These are phyloP conservation scores for Theristicus caerulescens DNA, from an alignment of 2,113 vertebrate species.

Conservation along the genomic window DNA sequence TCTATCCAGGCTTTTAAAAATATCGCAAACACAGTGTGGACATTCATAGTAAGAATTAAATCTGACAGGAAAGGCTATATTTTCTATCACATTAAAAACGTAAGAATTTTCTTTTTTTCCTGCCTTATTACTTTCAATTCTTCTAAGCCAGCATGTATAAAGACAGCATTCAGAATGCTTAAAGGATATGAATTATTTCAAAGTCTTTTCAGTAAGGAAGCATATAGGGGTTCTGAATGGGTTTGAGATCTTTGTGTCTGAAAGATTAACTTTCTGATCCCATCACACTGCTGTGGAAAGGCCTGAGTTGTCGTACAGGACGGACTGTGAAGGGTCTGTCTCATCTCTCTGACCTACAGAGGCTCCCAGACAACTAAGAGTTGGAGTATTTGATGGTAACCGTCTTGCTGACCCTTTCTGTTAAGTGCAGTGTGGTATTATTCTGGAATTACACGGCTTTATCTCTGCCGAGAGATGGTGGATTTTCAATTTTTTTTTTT, in stretches of 20 bases:
- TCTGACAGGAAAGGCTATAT: background rate
- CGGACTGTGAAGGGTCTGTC: background rate
- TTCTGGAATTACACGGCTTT: background rate
- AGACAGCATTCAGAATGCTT: background rate
- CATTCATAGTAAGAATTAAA: constrained; percentile 8
- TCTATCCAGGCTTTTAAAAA: constrained; percentile 10
- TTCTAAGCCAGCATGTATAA: background rate
- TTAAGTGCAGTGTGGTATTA: background rate
- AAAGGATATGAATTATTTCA: background rate
- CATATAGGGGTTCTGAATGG: background rate
- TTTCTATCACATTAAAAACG: background rate
- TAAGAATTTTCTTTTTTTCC: background rate
- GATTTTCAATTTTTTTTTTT: background rate
- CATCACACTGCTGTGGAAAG: background rate
- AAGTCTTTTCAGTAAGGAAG: background rate
- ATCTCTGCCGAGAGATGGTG: background rate
- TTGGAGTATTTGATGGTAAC: background rate
- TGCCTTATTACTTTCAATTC: background rate
- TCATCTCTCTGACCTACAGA: background rate
- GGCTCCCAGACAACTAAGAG: background rate
- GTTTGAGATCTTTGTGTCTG: background rate
- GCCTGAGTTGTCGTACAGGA: background rate
- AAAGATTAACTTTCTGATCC: background rate
- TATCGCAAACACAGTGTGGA: background rate
- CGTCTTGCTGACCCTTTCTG: background rate